phyloP scores from a whole-genome alignment of 2,888 invertebrate species.

The Rhingia campestris region DNA sequence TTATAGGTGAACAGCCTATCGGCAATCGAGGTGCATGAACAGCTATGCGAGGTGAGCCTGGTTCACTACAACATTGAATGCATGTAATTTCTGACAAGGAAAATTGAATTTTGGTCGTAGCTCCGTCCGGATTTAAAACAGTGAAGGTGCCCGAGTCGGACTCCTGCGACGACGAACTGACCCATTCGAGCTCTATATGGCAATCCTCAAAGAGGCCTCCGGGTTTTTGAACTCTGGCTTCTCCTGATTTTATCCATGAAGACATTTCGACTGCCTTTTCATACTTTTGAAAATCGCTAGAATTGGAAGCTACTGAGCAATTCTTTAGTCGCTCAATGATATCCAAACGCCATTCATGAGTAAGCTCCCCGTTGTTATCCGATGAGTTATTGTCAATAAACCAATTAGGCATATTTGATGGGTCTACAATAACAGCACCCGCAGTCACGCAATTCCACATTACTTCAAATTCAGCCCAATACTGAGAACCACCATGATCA shows the following conservation, averaged over 20 bases:
- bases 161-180: conserved; percentile 85
- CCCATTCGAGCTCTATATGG: conserved; percentile 92
- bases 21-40: conserved; percentile 87
- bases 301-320: conserved; percentile 83
- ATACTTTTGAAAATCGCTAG: conserved; percentile 85
- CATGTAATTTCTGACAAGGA: conserved; percentile 90
- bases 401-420: conserved; percentile 91
- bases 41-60: conserved; percentile 89
- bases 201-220: conserved; percentile 88
- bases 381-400: conserved; percentile 84
- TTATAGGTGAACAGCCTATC: conserved; percentile 84
- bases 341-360: conserved; percentile 89
- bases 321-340: conserved; percentile 88
- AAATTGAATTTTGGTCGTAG: conserved; percentile 88
- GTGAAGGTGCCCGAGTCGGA: conserved; percentile 89
- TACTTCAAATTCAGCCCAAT: conserved; percentile 91
- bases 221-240: conserved; percentile 87
- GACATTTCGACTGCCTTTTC: conserved; percentile 92
- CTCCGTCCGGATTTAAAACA: conserved; percentile 90
- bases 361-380: conserved; percentile 86
- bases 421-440: conserved; percentile 90
- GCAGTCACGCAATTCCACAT: conserved; percentile 92
- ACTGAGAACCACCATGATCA: conserved; percentile 85
- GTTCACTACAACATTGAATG: conserved; percentile 90
- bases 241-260: conserved; percentile 93